A percentile compares a stretch with the other conserved stretches of the same genome.
These are phyloP conservation scores for Nerophis ophidion DNA, from an alignment of 2,113 vertebrate species.

Conservation along the genomic window DNA sequence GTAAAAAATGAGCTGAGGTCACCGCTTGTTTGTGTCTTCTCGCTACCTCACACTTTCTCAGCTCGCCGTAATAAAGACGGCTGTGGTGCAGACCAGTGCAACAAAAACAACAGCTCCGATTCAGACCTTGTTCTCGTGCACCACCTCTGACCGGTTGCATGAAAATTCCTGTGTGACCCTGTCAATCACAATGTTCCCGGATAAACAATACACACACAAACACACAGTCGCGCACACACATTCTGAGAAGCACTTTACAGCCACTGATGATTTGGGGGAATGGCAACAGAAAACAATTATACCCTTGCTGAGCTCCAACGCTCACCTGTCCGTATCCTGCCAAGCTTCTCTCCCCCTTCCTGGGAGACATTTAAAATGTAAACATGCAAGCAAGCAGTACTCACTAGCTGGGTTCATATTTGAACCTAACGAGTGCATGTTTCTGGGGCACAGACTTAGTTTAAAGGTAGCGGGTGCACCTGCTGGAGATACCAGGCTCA, in stretches of 20 bases:
- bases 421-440: slow-evolving; percentile 41
- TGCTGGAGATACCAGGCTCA: slow-evolving; percentile 53
- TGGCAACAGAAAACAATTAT: slow-evolving; percentile 72
- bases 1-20: slow-evolving; percentile 24
- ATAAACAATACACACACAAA: slow-evolving; percentile 9
- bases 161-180: slow-evolving; percentile 44
- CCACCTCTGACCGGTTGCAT: slow-evolving; percentile 40
- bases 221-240: too few species aligned
- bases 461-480: slow-evolving; percentile 43
- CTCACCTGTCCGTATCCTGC: slow-evolving; percentile 52
- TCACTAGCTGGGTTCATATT: slow-evolving; percentile 37
- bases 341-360: slow-evolving; percentile 54
- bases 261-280: slow-evolving; percentile 47
- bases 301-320: slow-evolving; percentile 57
- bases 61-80: slow-evolving; percentile 39
- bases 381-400: slow-evolving; percentile 49
- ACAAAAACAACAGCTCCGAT: slow-evolving; percentile 33
- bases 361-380: slow-evolving; percentile 67
- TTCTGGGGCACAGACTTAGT: slow-evolving; percentile 46
- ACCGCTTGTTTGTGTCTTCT: slow-evolving; percentile 30
- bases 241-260: slow-evolving; percentile 37
- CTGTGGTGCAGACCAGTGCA: slow-evolving; percentile 23
- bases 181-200: slow-evolving; percentile 44
- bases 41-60: slow-evolving; percentile 24
- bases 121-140: slow-evolving; percentile 25